phyloP scores from a whole-genome alignment of 2,888 invertebrate species.

The Rhyacophila evoluta region DNA sequence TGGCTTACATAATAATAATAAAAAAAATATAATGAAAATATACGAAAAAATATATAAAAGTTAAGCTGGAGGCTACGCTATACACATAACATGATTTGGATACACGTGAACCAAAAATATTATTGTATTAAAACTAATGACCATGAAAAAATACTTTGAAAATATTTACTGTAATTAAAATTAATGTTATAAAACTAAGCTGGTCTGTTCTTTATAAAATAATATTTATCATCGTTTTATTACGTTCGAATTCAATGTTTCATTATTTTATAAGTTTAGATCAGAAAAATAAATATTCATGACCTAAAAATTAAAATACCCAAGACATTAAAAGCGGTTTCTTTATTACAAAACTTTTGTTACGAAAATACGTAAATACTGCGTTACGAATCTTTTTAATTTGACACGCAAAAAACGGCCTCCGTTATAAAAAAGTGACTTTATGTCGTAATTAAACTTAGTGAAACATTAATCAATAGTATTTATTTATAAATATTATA shows the following conservation, averaged over 20 bases:
- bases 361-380: background rate
- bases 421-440: background rate
- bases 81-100: too few species aligned
- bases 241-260: background rate
- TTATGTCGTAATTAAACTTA: background rate
- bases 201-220: too few species aligned
- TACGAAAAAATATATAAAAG: too few species aligned
- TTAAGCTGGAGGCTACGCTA: too few species aligned
- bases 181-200: too few species aligned
- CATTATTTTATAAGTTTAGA: background rate
- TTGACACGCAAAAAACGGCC: background rate
- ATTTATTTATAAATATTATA: background rate
- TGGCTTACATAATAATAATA: too few species aligned
- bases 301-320: background rate
- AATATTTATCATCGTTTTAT: background rate
- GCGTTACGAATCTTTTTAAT: background rate
- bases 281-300: background rate
- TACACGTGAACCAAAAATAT: too few species aligned
- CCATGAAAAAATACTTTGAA: too few species aligned
- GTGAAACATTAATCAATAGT: background rate
- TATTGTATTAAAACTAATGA: too few species aligned
- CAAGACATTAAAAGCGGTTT: background rate
- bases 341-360: constrained; percentile 12
- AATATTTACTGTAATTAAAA: too few species aligned
- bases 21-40: too few species aligned